Percentiles rank a stretch among this genome's conserved stretches.
Conservation (phyloP, 2,888 invertebrate genomes). For the Druceiella hillmani region DNA sequence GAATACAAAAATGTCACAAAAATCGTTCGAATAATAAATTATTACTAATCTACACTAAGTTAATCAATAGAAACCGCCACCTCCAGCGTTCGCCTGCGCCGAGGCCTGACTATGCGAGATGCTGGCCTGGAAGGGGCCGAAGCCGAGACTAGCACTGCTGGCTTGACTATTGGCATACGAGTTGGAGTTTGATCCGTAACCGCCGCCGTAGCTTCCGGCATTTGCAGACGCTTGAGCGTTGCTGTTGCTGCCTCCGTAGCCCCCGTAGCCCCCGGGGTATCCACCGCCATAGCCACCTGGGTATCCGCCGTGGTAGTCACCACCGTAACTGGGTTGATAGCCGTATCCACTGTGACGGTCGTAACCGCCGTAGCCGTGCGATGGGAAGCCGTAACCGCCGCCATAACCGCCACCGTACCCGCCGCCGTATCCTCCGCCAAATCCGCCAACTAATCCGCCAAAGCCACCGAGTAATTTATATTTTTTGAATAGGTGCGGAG, state of each 20-base stretch:
- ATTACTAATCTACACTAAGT: too few species aligned
- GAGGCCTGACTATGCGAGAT: too few species aligned
- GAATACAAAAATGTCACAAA: too few species aligned
- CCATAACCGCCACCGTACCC: conserved; percentile 21
- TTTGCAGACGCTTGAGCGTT: conserved; percentile 1
- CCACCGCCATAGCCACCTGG: conserved; percentile 20
- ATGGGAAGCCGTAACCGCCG: conserved; percentile 28
- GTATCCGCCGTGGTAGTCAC: conserved; percentile 24
- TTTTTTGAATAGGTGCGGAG: too few species aligned
- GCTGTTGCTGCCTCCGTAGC: conserved; percentile 23
- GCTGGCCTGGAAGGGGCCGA: too few species aligned
- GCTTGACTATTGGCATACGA: background rate
- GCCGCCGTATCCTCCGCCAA: conserved; percentile 4
- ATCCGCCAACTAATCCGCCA: conserved; percentile 14
- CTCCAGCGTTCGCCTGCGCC: too few species aligned
- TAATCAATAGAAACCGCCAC: too few species aligned
- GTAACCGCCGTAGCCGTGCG: conserved; percentile 37
- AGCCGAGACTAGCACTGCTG: background rate
- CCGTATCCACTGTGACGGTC: conserved; percentile 32
- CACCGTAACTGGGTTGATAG: conserved; percentile 29
- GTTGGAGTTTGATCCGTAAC: conserved; percentile 31
- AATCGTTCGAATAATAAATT: too few species aligned
- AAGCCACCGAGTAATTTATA: conserved; percentile 19
- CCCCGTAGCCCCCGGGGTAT: conserved; percentile 9
- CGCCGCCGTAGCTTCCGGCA: conserved; percentile 36